phyloP scores from a whole-genome alignment of 2,888 invertebrate species.

The Xiphydria camelus region DNA sequence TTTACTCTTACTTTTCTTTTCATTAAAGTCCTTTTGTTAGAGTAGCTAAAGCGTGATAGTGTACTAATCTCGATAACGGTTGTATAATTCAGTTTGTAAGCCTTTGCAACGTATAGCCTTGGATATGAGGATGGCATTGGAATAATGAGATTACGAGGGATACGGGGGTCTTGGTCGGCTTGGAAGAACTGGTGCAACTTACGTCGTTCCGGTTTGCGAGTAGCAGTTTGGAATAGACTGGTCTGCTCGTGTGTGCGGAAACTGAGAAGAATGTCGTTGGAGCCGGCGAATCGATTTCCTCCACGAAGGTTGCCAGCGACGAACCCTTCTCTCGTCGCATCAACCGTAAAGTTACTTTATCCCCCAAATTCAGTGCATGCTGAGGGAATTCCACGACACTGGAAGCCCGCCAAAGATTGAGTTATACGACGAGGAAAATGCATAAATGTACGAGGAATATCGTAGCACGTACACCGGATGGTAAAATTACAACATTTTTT shows the following conservation, averaged over 20 bases:
- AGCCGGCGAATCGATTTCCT: conserved; percentile 40
- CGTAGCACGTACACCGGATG: conserved; percentile 23
- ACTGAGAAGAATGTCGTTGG: conserved; percentile 52
- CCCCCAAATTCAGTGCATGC: conserved; percentile 64
- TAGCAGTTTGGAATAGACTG: conserved; percentile 77
- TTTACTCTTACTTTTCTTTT: no score
- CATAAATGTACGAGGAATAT: conserved; percentile 29
- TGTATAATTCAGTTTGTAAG: no score
- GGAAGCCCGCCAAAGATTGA: no score
- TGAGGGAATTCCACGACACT: conserved; percentile 67
- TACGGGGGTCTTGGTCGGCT: no score
- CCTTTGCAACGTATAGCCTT: no score
- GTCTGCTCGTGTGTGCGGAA: conserved; percentile 60
- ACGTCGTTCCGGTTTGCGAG: conserved; percentile 72
- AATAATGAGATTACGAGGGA: no score
- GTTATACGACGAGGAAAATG: not conserved
- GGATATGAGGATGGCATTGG: no score
- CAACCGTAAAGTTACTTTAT: conserved; percentile 75
- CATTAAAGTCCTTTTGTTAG: no score
- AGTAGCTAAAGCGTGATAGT: no score
- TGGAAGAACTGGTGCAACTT: no score
- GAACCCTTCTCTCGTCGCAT: conserved; percentile 81
- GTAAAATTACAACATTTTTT: no score
- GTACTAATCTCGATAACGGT: no score
- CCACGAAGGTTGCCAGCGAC: conserved; percentile 63